Evolutionary conservation across 2,888 invertebrate genomes (phyloP).

Genomic region (Doris montereyensis): DNA sequence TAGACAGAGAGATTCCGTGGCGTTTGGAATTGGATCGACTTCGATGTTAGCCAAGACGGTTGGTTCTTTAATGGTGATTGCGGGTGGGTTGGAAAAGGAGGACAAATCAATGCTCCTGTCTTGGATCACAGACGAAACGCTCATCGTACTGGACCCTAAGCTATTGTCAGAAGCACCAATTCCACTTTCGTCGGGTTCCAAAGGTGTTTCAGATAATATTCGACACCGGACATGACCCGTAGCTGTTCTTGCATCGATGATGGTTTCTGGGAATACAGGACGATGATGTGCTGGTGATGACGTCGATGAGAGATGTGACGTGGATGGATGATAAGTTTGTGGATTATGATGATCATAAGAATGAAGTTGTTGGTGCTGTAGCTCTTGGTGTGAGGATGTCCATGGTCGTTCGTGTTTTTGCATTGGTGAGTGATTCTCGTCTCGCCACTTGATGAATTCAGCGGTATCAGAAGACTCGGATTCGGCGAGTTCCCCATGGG

Average conservation of each 20-base stretch:
- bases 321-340: neutral
- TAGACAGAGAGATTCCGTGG: neutral
- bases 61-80: neutral
- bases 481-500: slow-evolving; percentile 17
- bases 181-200: slow-evolving; percentile 25
- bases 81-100: neutral
- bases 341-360: neutral
- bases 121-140: slow-evolving; percentile 5
- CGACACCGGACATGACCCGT: slow-evolving; percentile 25
- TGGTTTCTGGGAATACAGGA: slow-evolving; percentile 22
- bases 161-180: slow-evolving; percentile 24
- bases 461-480: slow-evolving; percentile 26
- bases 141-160: slow-evolving; percentile 14
- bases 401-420: neutral
- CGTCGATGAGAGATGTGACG: neutral
- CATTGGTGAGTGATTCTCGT: neutral
- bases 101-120: neutral
- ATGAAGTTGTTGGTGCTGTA: neutral
- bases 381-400: neutral
- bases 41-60: neutral
- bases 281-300: neutral
- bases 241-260: slow-evolving; percentile 23
- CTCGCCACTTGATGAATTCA: neutral
- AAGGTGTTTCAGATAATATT: slow-evolving; percentile 12
- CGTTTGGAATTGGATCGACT: too few relatives aligned